Conservation (phyloP, 1,140 invertebrate genomes). For the Meloidogyne chitwoodi region DNA sequence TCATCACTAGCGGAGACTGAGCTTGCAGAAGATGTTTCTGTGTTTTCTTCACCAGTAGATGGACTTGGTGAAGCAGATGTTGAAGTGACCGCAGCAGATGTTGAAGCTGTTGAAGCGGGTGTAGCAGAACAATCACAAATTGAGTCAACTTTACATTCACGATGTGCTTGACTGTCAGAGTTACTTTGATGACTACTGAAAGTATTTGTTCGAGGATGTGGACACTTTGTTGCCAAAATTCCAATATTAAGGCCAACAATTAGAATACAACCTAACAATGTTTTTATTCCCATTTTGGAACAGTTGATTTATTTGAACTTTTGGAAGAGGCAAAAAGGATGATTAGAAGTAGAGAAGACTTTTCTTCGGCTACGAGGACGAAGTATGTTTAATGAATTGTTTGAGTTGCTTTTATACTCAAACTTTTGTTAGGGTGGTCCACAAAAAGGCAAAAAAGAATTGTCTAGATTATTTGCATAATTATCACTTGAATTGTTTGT, state of each 20-base stretch:
- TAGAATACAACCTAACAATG: too few relatives aligned
- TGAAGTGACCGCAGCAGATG: neutral
- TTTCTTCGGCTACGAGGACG: neutral
- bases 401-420: neutral
- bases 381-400: neutral
- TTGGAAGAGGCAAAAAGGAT: neutral
- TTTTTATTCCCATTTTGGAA: too few relatives aligned
- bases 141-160: neutral
- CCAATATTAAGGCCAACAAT: too few relatives aligned
- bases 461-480: too few relatives aligned
- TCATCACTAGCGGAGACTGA: too few relatives aligned
- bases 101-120: neutral
- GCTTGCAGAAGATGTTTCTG: neutral
- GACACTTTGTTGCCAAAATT: neutral
- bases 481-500: too few relatives aligned
- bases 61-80: neutral
- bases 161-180: neutral
- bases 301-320: neutral
- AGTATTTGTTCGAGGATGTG: neutral
- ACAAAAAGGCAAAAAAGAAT: too few relatives aligned
- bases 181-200: neutral
- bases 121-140: neutral
- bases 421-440: too few relatives aligned
- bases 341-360: neutral
- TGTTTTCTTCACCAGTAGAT: neutral